Percentiles rank a stretch among this genome's conserved stretches.
Evolutionary conservation across 2,888 invertebrate species (phyloP).

Genomic region (Digitonthophagus gazella): DNA sequence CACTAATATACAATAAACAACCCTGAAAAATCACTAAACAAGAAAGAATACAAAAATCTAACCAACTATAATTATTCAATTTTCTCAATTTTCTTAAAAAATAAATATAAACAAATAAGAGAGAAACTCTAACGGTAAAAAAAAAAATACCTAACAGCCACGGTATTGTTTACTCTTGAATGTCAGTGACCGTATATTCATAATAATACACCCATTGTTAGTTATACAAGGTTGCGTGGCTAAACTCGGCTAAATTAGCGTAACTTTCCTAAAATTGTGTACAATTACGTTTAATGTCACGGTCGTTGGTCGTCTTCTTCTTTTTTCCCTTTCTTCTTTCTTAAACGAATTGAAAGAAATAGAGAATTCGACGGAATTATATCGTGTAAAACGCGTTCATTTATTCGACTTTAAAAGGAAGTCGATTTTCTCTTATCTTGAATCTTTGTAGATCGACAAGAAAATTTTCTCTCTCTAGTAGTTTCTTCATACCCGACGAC

Average conservation of each 20-base stretch:
- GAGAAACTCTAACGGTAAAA: neutral
- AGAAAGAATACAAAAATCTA: neutral
- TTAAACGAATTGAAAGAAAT: no score
- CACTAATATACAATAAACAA: neutral
- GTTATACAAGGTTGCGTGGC: neutral
- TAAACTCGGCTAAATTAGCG: neutral
- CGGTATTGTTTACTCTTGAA: neutral
- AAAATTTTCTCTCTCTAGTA: slow-evolving; percentile 6
- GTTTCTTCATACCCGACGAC: neutral
- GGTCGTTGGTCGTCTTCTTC: neutral
- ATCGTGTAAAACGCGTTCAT: neutral
- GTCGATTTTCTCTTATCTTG: neutral
- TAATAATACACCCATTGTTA: neutral
- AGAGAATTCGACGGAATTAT: neutral
- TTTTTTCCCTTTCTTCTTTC: neutral
- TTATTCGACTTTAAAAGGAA: neutral
- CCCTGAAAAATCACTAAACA: neutral
- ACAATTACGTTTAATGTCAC: neutral
- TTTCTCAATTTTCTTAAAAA: neutral
- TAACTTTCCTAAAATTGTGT: neutral
- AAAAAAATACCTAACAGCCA: neutral
- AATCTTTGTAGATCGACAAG: neutral
- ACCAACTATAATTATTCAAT: neutral
- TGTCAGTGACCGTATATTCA: neutral
- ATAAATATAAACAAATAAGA: neutral